Evolutionary conservation across 2,888 invertebrate species (phyloP), one percentile per base, ranked within the genome.

Genomic region (Chloromyia formosa): DNA sequence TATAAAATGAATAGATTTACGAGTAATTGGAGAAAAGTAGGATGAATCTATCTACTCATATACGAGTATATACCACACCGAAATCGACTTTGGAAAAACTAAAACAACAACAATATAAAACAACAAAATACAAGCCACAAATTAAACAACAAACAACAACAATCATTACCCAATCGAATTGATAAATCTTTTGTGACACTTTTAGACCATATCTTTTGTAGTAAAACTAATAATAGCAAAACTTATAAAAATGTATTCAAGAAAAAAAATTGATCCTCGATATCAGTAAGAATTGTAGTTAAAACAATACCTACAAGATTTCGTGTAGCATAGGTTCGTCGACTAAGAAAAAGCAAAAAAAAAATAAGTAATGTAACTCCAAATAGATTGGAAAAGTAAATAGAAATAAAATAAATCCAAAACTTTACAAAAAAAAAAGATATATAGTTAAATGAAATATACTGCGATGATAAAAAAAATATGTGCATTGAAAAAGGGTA

Each of bases 201-300:
- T 73, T 75, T 75, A 74, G 69, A 74, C 69, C 75, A 75, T 74
- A 75, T 75, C 75, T 75, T 74, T 75, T 74, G 62, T 61, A 73
- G 71, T 71, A 18, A 40, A 64, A n/a, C n/a, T n/a, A n/a, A 5
- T n/a, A 49, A 3, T 5, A 64, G 16, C n/a, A 66, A 40, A 66
- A 61, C 18, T n/a, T 42, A 49, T n/a, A 66, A 61, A 49, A 16
- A 58, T 42, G 60, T 49, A 20, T 23, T n/a, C n/a, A n/a, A 73
- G n/a, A 71, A 71, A 35, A 45, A 74, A 14, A 1, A 75, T 75
- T 40, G 40, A 40, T 53, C 56, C 58, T 71, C 40, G 18, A 40
- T 40, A 71, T 56, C 66, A 49, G 45, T 49, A 40, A 71, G 27
- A 35, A 35, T 35, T 35, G 71, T 56, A 58, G 71, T 56, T 71